Evolutionary conservation across 2,797 vertebrate species (phyloP).

Genomic region (Antennarius maculatus): DNA sequence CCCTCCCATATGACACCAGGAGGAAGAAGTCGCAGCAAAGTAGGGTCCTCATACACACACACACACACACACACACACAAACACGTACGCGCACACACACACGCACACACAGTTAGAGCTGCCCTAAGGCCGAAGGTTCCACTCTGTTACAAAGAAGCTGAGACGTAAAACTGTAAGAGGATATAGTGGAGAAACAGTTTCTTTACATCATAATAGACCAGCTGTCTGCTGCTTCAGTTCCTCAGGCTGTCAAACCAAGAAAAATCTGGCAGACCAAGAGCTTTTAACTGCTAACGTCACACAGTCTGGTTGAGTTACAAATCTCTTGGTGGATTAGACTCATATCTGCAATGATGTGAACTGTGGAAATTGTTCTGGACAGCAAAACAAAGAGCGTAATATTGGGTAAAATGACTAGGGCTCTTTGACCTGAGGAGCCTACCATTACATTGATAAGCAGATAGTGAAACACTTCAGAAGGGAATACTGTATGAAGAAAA

Average conservation of each 20-base stretch:
- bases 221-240: conserved; percentile 44
- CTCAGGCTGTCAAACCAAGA: conserved; percentile 47
- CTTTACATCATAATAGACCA: conserved; percentile 43
- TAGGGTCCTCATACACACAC: conserved; percentile 31
- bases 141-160: conserved; percentile 45
- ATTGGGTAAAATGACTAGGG: conserved; percentile 2
- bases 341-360: conserved; percentile 6
- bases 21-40: conserved; percentile 63
- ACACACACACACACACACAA: conserved; percentile 8
- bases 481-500: background rate
- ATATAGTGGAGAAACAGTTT: conserved; percentile 46
- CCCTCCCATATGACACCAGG: conserved; percentile 77
- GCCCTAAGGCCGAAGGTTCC: conserved; percentile 41
- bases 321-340: background rate
- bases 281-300: conserved; percentile 18
- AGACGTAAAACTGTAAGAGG: conserved; percentile 55
- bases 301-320: conserved; percentile 23
- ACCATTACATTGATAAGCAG: no score
- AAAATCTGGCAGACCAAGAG: conserved; percentile 5
- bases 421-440: background rate
- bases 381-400: conserved; percentile 14
- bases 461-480: no score
- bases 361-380: conserved; percentile 2
- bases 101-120: conserved; percentile 4
- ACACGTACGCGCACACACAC: background rate